Base-by-base conservation (phyloP, 2,113 vertebrate genomes). In the Archocentrus centrarchus region DNA sequence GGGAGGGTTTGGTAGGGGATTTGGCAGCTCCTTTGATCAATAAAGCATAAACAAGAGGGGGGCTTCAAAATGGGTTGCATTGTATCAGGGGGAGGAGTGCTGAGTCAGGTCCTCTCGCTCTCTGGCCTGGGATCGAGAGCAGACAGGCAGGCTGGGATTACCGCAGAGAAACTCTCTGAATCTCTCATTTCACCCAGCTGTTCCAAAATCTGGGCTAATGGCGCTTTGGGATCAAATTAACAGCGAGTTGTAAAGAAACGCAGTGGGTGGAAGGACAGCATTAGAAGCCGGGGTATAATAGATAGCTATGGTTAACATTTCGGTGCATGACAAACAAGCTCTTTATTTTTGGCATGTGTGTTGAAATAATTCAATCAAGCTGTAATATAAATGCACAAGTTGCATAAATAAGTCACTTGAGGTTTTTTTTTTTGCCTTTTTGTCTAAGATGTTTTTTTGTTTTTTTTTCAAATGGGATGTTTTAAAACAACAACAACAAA, bases 11-110 rank as follows among this genome's bases (percentile, higher is more conserved):
- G 89, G 91, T 86, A 90, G 93, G 94, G 96, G 96, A 94, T 95
- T 96, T 96, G 94, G 96, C 95, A 95, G 93, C 79, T 95, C 91
- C 96, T 98, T 97, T 97, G 97, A 97, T 97, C 96, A 97, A 94
- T 96, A 97, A 96, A 97, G 96, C 96, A 96, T 97, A 97, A 97
- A 96, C 96, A 96, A 96, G 96, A 94, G 93, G 94, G 96, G 96
- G 96, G 96, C 94, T 96, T 96, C 95, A 95, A 95, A 97, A 96
- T 95, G 96, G 96, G 93, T 93, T 94, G 95, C 95, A 96, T 96
- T 96, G 95, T 95, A 94, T 92, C 87, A 81, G 84, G 83, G 85
- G 93, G 91, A 77, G 93, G 96, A 95, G 92, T 97, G 96, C 97
- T 93, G 96, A 97, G 95, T 95, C 94, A 93, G 95, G 90, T 88